Conservation (phyloP, 2,113 vertebrate species). For the Ictalurus punctatus region DNA sequence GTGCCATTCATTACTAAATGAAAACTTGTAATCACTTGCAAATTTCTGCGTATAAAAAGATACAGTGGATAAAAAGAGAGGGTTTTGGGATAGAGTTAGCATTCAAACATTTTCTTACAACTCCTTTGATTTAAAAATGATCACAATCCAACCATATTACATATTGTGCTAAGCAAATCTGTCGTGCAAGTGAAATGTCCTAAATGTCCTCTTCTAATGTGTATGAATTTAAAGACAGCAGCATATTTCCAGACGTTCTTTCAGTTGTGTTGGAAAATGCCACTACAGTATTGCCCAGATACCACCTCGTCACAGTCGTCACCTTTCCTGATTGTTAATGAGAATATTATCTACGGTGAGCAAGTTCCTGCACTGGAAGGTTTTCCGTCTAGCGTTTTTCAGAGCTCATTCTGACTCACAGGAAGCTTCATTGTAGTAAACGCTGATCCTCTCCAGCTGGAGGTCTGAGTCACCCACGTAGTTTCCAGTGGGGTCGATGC, state of each 20-base stretch:
- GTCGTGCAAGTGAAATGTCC: too few species aligned
- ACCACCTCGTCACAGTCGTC: neutral
- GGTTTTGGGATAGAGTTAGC: neutral
- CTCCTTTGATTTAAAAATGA: too few species aligned
- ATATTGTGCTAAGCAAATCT: neutral
- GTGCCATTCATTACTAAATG: neutral
- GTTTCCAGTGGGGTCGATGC: conserved; percentile 83
- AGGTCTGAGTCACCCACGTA: conserved; percentile 83
- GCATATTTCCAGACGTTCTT: neutral
- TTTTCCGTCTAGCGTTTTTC: neutral
- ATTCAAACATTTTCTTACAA: neutral
- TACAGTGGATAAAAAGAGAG: neutral
- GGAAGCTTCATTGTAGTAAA: conserved; percentile 87
- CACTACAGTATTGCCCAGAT: neutral
- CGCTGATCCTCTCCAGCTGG: conserved; percentile 85
- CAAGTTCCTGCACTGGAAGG: neutral
- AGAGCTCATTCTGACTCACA: conserved; percentile 70
- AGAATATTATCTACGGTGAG: neutral
- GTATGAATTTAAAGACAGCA: too few species aligned
- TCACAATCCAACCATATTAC: too few species aligned
- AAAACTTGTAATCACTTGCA: neutral
- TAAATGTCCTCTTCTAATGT: too few species aligned
- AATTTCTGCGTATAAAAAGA: neutral
- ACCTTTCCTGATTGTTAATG: neutral
- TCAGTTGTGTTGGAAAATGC: neutral